Base-by-base conservation (phyloP, 2,888 invertebrate species). In the Fragum whitleyi region DNA sequence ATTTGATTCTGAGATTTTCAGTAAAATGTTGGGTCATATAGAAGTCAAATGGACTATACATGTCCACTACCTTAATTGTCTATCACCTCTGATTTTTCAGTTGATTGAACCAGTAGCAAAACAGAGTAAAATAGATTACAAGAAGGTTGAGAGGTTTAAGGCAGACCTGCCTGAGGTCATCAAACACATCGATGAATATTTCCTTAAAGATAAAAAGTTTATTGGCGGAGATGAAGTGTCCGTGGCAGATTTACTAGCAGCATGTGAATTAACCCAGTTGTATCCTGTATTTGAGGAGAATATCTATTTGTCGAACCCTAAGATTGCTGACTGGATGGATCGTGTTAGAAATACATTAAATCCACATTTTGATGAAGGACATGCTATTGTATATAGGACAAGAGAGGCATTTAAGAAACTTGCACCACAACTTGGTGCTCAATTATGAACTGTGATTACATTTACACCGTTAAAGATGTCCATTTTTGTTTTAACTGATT, bases 261-360 rank as follows among this genome's bases (percentile, higher is more conserved):
- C 88, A 6, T 92, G 92, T 84, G 93, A 93, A 77, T 74, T 93
- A 47, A 89, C 89, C 86, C 93, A 93, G 86, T 83, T 92, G 19
- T 83, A 89, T 51, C 90, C 88, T 0, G 89, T 90, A 6, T 81
- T 85, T 57, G 91, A 92, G 51, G 89, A 91, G n/a, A 82, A 83
- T 0, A 21, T 92, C 57, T 89, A 87, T 39, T 83, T 87, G 55
- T 85, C 85, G 1, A 90, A 90, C 42, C 88, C 90, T 3, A 80
- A 79, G 21, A 85, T 93, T 5, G 88, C 81, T 9, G 88, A 85
- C 0, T 93, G 92, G 92, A 85, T 92, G 81, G 82, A 87, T 9
- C 81, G 91, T 53, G 92, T 93, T 1, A 87, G 86, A 76, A 86
- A 83, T 19, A 76, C 82, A 74, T 81, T 89, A 2, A 79, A 88